Base-by-base conservation (phyloP, 2,888 invertebrate genomes). In the Amiota communis region DNA sequence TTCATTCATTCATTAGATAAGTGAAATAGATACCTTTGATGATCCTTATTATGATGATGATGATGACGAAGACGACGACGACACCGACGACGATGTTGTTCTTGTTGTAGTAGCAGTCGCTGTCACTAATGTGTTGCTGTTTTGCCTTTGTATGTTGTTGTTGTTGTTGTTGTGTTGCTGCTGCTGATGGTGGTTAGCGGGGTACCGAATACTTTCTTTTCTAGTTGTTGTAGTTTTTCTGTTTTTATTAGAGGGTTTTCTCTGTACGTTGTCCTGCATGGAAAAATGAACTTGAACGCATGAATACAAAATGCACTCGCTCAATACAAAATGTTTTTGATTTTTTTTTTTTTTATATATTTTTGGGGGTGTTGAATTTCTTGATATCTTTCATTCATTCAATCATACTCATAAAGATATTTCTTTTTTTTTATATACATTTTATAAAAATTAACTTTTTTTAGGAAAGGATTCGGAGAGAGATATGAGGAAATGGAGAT, bases 211-310 rank as follows among this genome's bases (percentile, higher is more conserved):
- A 72, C 76, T 78, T 77, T 77, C 75, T 76, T 72, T 75, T 72
- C 74, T 74, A n/a, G n/a, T 49, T 49, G 49, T 49, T 49, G 72
- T 69, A 63, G 71, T 71, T 71, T 74, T 76, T 72, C 73, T 61
- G 72, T 70, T 75, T 48, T 77, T 75, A 75, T 23, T 23, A 23
- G 23, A 3, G 23, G 57, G 57, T 13, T 9, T 57, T 57, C 23
- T 75, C 73, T 77, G 74, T 67, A 51, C 67, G 78, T 78, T 76
- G 81, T 87, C 89, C 88, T 89, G 89, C 86, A 86, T 89, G 86
- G 86, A 88, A 89, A 85, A 86, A 87, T 87, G 86, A 86, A 84
- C 86, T 86, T 86, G 84, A 86, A 87, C 86, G 86, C 86, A 86
- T 86, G 87, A 86, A 87, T 87, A 87, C 83, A 86, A 86, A 78